These are phyloP conservation scores for Serinus canaria DNA, from an alignment of 2,113 vertebrate species.

Conservation along the genomic window DNA sequence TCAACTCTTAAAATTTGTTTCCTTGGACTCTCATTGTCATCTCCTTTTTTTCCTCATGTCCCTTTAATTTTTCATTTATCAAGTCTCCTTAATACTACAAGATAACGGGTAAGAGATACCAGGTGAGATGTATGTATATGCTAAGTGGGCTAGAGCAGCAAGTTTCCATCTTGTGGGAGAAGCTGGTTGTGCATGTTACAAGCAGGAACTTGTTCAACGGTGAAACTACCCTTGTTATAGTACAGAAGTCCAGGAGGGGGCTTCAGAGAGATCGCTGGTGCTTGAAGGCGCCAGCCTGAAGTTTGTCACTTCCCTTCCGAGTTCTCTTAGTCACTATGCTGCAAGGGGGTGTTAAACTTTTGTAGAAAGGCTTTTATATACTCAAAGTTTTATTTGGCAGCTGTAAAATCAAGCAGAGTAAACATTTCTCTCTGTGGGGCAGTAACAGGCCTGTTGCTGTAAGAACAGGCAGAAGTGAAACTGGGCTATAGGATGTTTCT, in stretches of 20 bases:
- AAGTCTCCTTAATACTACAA: rapidly evolving
- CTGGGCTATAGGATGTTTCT: background rate
- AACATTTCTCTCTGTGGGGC: background rate
- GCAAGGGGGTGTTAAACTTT: background rate
- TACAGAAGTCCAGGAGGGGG: background rate
- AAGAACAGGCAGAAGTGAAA: background rate
- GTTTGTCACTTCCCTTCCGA: background rate
- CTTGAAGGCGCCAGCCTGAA: background rate
- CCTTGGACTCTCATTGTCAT: background rate
- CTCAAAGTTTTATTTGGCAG: background rate
- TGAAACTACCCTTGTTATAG: background rate
- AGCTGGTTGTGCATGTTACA: rapidly evolving
- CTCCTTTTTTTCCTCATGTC: background rate
- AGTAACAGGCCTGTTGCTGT: background rate
- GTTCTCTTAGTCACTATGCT: rapidly evolving
- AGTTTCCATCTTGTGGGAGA: background rate
- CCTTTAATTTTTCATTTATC: background rate
- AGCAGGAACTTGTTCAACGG: background rate
- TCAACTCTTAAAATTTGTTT: background rate
- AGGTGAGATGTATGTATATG: background rate
- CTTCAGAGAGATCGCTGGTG: background rate
- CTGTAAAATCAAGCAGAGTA: background rate
- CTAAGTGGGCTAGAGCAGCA: rapidly evolving
- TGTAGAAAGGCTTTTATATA: background rate
- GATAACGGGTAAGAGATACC: background rate